Base-by-base conservation (phyloP, 2,113 vertebrate species). In the Empidonax traillii region DNA sequence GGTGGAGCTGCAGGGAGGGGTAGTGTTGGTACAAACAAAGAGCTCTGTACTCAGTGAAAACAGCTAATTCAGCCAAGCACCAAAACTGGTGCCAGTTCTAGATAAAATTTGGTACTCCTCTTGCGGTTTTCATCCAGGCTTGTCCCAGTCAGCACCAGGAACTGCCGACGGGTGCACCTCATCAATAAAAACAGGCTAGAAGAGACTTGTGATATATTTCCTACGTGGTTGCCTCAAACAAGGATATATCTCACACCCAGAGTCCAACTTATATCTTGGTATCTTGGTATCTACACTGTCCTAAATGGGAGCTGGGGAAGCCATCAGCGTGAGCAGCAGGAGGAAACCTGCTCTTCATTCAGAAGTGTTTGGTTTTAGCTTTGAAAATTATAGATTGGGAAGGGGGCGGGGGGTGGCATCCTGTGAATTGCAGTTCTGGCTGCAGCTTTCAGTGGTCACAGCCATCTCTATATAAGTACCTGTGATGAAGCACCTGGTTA, bases 71-170 rank as follows among this genome's bases (percentile, higher is more conserved):
- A 79, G 72, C 52, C 10, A 11, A 75, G 61, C 30, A 67, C 47
- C n/a, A 68, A 71, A 93, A 61, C 17, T 52, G 49, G 17, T 92
- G 56, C 87, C 83, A 87, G 39, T 41, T 87, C 67, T 59, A 66
- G 52, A 58, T 71, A 86, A 91, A 69, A 72, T 76, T 47, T 44
- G 59, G 51, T 83, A 43, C 66, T 95, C 28, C 23, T 85, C 49
- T 51, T 67, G 39, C 46, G 89, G 46, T 49, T 68, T 95, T 80
- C 81, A 95, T 61, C 62, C 74, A 69, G 46, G 14, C 62, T 91
- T 72, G 74, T 78, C 72, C 81, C 87, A 69, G 85, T 61, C 81
- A 76, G 93, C 55, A 82, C 30, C 46, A 73, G 87, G 74, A 94
- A 85, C 62, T 51, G 78, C 89, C 2, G 0, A 23, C 0, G 28